These are phyloP conservation scores for Philopotamus ludificatus DNA, from an alignment of 1,140 invertebrate species.

Conservation along the genomic window DNA sequence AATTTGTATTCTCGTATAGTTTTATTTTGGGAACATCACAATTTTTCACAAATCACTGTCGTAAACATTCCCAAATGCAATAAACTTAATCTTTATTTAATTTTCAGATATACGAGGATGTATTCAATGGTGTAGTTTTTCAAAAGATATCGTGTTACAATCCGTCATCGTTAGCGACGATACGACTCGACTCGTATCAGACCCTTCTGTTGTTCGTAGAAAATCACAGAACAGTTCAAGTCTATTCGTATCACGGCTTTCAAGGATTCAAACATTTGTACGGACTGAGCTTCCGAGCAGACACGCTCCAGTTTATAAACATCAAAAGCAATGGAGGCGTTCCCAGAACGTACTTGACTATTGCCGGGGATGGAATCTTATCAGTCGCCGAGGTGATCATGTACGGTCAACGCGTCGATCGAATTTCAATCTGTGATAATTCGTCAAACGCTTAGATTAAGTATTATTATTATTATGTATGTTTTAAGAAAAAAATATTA, in stretches of 20 bases:
- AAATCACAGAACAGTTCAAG: slow-evolving; percentile 12
- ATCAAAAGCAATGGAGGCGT: slow-evolving; percentile 9
- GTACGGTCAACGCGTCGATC: too few relatives aligned
- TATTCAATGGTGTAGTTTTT: slow-evolving; percentile 17
- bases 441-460: too few relatives aligned
- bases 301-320: slow-evolving; percentile 30
- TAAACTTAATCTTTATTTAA: too few relatives aligned
- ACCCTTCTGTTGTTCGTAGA: slow-evolving; percentile 31
- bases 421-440: too few relatives aligned
- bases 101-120: slow-evolving; percentile 36
- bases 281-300: slow-evolving; percentile 8
- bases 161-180: slow-evolving; percentile 29
- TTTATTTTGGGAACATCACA: too few relatives aligned
- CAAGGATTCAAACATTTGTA: slow-evolving; percentile 31
- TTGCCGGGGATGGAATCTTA: slow-evolving; percentile 3
- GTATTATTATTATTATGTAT: too few relatives aligned
- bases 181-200: slow-evolving; percentile 28
- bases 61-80: too few relatives aligned
- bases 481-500: too few relatives aligned
- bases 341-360: slow-evolving; percentile 6
- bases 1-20: too few relatives aligned
- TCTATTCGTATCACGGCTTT: slow-evolving; percentile 31
- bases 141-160: slow-evolving; percentile 31
- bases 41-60: not conserved
- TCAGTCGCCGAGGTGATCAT: slow-evolving; percentile 19